These are phyloP conservation scores for Cotesia vestalis DNA, from an alignment of 1,140 invertebrate species.

Conservation along the genomic window DNA sequence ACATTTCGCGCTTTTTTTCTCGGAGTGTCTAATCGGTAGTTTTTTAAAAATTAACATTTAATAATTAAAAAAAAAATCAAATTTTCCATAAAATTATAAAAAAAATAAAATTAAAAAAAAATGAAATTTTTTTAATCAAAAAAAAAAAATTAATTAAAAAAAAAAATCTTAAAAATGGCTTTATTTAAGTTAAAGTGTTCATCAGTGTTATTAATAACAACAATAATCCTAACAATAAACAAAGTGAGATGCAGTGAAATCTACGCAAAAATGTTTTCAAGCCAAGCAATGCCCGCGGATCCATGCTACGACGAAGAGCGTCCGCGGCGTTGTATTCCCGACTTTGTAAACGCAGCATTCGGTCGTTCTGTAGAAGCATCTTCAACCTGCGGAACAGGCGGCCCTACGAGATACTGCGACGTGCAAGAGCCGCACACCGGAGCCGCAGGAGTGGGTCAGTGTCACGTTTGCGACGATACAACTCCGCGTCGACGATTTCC, in stretches of 20 bases:
- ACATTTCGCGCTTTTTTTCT: too few species aligned
- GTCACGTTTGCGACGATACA: constrained; percentile 89
- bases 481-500: constrained; percentile 81
- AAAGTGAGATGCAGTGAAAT: constrained; percentile 45
- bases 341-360: constrained; percentile 98
- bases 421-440: constrained; percentile 64
- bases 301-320: constrained; percentile 89
- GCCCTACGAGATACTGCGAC: constrained; percentile 78
- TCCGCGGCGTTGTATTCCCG: constrained; percentile 88
- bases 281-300: constrained; percentile 71
- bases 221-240: not conserved
- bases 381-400: constrained; percentile 84
- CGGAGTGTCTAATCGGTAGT: too few species aligned
- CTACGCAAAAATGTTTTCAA: constrained; percentile 72
- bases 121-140: too few species aligned
- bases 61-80: too few species aligned
- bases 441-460: constrained; percentile 69
- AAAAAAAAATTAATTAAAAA: too few species aligned
- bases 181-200: too few species aligned
- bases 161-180: too few species aligned
- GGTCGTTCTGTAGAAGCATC: constrained; percentile 86
- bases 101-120: too few species aligned
- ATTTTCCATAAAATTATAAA: too few species aligned
- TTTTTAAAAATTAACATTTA: too few species aligned
- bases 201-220: too few species aligned